Evolutionary conservation across 2,797 vertebrate genomes (phyloP), one percentile per base, ranked within the genome.

Genomic region (Furcifer pardalis): DNA sequence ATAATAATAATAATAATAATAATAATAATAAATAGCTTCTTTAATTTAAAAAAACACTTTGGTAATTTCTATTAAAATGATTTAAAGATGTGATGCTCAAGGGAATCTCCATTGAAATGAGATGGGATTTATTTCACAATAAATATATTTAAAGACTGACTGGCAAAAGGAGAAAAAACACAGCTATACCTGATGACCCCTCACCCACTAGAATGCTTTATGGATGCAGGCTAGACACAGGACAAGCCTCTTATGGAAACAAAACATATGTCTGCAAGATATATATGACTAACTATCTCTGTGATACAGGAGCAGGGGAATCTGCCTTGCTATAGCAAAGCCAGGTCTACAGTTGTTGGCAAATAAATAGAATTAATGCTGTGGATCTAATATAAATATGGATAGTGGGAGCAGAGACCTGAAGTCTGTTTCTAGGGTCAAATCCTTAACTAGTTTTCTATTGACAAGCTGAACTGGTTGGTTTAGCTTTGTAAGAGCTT

Each of bases 41-140:
- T 46, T 44, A 44, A 77, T 12, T 6, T 52, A 13, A 78, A 10
- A 74, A 23, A 71, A 6, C 7, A 63, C 78, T 84, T 82, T 63
- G 88, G 79, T 82, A 40, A 65, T 83, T 85, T 69, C 42, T 80
- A 56, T 89, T n/a, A 30, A 87, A 84, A 77, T 32, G 32, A 10
- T 74, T 85, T 66, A 37, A 76, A 81, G 46, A 5, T 30, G 40
- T 21, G 23, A 69, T 59, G 21, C 32, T 79, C 56, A 56, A 73
- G 73, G 59, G 44, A 73, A 68, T 25, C 15, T 15, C 9, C 21
- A 21, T 13, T 79, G 56, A 63, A 84, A 84, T 76, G 23, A 1
- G 35, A n/a, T n/a, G 62, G 27, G 27, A 52, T 83, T 72, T 66
- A 49, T 6, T 65, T 83, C 35, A 0, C 66, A 56, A 15, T 76